A percentile compares a stretch with the other conserved stretches of the same genome.
Conservation (phyloP, 2,113 vertebrate species). For the Pteronura brasiliensis region DNA sequence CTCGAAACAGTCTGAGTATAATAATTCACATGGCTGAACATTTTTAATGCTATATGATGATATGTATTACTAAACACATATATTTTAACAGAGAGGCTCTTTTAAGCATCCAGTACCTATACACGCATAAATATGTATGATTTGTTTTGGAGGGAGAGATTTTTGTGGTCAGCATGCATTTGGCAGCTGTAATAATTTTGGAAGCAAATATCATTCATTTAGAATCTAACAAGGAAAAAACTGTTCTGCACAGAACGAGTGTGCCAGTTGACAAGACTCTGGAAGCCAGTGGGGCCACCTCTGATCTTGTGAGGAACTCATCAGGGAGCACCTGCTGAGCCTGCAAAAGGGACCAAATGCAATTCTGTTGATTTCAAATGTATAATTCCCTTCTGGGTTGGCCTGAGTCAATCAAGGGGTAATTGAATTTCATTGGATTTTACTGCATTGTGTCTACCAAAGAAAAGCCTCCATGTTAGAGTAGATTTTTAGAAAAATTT, state of each 20-base stretch:
- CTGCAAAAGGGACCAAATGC: constrained; percentile 26
- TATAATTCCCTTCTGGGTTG: neutral
- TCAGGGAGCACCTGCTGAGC: constrained; percentile 41
- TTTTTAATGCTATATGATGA: neutral
- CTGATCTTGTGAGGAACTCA: constrained; percentile 2
- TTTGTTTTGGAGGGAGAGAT: neutral
- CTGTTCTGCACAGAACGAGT: neutral
- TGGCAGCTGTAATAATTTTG: constrained; percentile 21
- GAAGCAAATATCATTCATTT: constrained; percentile 42
- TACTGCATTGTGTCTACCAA: neutral
- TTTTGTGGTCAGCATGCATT: neutral
- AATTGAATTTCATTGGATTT: constrained; percentile 32
- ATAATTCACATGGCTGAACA: neutral
- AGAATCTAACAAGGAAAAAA: constrained; percentile 8
- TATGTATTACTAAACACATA: neutral
- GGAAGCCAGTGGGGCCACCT: neutral
- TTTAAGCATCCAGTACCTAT: neutral
- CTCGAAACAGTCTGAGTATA: neutral
- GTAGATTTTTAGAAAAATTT: neutral
- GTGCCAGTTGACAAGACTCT: neutral
- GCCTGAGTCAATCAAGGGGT: constrained; percentile 32
- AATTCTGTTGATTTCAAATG: constrained; percentile 59
- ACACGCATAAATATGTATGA: neutral
- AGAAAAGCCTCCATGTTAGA: neutral
- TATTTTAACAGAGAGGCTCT: neutral